Base-by-base conservation (phyloP, 2,888 invertebrate genomes). In the Chelonus formosanus region DNA sequence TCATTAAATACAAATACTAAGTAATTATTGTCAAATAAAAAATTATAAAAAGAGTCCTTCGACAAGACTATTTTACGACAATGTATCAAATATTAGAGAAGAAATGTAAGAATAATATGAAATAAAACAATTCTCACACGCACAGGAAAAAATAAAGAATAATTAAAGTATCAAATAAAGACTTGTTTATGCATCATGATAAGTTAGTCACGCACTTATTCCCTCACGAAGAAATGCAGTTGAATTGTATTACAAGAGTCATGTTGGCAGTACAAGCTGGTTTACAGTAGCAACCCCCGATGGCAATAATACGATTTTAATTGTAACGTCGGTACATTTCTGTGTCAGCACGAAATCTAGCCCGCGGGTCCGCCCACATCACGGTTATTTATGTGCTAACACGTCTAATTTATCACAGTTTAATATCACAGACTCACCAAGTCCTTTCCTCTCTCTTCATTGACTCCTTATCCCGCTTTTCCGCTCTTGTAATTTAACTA, bases 371-470 rank as follows among this genome's bases (percentile, higher is more conserved):
- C 79, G 77, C 77, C 78, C 75, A 79, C 79, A 71, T 75, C 65
- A 71, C 53, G 43, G 62, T 73, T 73, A 72, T 71, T 75, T 68
- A 71, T 73, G 71, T 70, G 70, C 74, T 70, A 73, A 75, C 76
- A 71, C 70, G 72, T 72, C 74, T 73, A 77, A 76, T 77, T 80
- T 78, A 77, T 77, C 75, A 67, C 65, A 68, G 61, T 73, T 78
- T 74, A 74, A 76, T 76, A 78, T 79, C 76, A 76, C 71, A 67
- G 72, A 74, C 71, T 70, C 59, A 61, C 68, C 67, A 57, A 66
- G 67, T 55, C 34, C 61, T 43, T 65, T 43, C 43, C 53, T 47
- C 65, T 57, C 43, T 48, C n/a, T 35, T 35, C 53, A 36, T 6
- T 1, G 31, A 40, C 50, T 57, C 48, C 40, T 40, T 40, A 40